These are phyloP conservation scores for Tetragonisca angustula DNA, from an alignment of 2,888 invertebrate genomes.

Conservation along the genomic window DNA sequence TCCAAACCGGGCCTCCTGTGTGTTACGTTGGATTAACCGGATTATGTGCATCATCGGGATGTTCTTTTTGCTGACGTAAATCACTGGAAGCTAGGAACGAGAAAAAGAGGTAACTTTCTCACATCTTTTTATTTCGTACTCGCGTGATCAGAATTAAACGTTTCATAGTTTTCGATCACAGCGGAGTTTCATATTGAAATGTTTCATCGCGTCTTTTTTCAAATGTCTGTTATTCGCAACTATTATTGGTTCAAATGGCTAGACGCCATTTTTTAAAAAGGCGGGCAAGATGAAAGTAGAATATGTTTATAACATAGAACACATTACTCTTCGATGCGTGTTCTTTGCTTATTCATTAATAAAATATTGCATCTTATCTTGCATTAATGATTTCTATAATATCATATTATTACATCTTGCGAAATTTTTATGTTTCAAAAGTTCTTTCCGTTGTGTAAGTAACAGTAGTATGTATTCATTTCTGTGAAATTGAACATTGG, in stretches of 20 bases:
- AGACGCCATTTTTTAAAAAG: conserved; percentile 36
- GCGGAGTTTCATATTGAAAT: background rate
- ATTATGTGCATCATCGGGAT: conserved; percentile 68
- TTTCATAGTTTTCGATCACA: background rate
- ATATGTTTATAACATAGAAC: background rate
- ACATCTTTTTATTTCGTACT: background rate
- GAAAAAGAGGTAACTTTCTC: conserved; percentile 43
- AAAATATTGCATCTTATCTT: background rate
- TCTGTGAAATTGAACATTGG: background rate
- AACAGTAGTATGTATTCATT: background rate
- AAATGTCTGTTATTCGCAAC: background rate
- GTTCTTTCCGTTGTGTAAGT: background rate
- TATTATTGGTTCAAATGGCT: background rate
- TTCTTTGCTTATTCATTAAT: background rate
- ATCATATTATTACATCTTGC: background rate
- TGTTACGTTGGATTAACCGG: conserved; percentile 78
- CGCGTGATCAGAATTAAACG: background rate
- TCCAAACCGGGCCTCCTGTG: conserved; percentile 54
- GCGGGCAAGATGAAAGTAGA: conserved; percentile 11
- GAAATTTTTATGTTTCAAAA: background rate
- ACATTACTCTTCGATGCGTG: background rate
- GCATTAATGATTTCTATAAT: background rate
- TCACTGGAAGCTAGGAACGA: conserved; percentile 32
- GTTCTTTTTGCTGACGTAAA: conserved; percentile 51
- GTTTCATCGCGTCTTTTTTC: background rate